These are phyloP conservation scores for Tipula confusa DNA, from an alignment of 2,888 invertebrate species.

Conservation along the genomic window DNA sequence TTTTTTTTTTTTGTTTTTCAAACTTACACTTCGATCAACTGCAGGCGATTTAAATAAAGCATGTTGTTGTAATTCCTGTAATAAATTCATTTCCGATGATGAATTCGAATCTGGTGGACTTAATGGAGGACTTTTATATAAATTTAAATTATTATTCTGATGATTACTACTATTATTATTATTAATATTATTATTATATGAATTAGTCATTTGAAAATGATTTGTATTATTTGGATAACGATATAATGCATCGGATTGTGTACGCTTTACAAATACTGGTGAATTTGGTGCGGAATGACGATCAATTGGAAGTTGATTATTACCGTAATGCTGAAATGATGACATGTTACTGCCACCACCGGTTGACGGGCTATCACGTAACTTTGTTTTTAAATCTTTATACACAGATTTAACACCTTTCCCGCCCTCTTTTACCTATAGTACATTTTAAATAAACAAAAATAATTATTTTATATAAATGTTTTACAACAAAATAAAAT, in stretches of 20 bases:
- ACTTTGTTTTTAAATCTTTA: slow-evolving; percentile 67
- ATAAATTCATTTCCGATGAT: slow-evolving; percentile 51
- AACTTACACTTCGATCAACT: slow-evolving; percentile 62
- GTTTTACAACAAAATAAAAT: slow-evolving; percentile 27
- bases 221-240: background rate
- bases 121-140: slow-evolving; percentile 47
- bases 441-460: slow-evolving; percentile 33
- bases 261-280: slow-evolving; percentile 57
- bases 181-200: slow-evolving; percentile 32
- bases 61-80: slow-evolving; percentile 57
- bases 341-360: slow-evolving; percentile 42
- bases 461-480: background rate
- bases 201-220: background rate
- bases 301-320: background rate
- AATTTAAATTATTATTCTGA: slow-evolving; percentile 39
- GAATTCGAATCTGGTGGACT: slow-evolving; percentile 46
- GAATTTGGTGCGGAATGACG: slow-evolving; percentile 61
- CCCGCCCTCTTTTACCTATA: slow-evolving; percentile 67
- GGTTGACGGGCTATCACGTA: slow-evolving; percentile 44
- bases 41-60: slow-evolving; percentile 55
- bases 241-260: slow-evolving; percentile 37
- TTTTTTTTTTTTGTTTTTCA: background rate
- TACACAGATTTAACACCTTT: slow-evolving; percentile 74
- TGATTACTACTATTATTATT: slow-evolving; percentile 33
- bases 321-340: background rate